A percentile compares a stretch with the other conserved stretches of the same genome.
These are phyloP conservation scores for Unio pictorum DNA, from an alignment of 2,888 invertebrate species.

Conservation along the genomic window DNA sequence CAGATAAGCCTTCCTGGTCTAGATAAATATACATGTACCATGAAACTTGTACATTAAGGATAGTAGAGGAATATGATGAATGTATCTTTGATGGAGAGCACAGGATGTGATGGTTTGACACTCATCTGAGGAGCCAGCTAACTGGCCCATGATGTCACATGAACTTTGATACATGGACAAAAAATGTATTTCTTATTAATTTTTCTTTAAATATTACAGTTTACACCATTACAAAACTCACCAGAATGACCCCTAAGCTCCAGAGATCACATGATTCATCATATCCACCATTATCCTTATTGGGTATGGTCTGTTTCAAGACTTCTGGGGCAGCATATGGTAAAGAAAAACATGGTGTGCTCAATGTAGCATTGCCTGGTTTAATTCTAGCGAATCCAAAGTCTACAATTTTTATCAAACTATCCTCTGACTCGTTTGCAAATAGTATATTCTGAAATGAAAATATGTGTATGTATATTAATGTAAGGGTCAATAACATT, in stretches of 20 bases:
- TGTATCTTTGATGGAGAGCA: no score
- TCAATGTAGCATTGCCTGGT: constrained; percentile 69
- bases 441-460: constrained; percentile 79
- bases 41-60: no score
- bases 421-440: constrained; percentile 75
- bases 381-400: constrained; percentile 94
- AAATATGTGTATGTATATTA: constrained; percentile 1
- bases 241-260: constrained; percentile 94
- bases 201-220: neutral
- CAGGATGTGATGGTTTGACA: no score
- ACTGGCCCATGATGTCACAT: no score
- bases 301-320: constrained; percentile 76
- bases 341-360: constrained; percentile 93
- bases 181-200: neutral
- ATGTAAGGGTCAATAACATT: no score
- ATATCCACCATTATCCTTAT: constrained; percentile 74
- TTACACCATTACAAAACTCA: constrained; percentile 69
- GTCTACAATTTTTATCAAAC: constrained; percentile 90
- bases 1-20: no score
- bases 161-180: neutral
- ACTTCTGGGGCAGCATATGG: constrained; percentile 98
- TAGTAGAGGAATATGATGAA: no score
- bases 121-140: no score
- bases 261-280: constrained; percentile 95
- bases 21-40: no score